Evolutionary conservation across 2,888 invertebrate species (phyloP).

Genomic region (Amphipoea oculea): DNA sequence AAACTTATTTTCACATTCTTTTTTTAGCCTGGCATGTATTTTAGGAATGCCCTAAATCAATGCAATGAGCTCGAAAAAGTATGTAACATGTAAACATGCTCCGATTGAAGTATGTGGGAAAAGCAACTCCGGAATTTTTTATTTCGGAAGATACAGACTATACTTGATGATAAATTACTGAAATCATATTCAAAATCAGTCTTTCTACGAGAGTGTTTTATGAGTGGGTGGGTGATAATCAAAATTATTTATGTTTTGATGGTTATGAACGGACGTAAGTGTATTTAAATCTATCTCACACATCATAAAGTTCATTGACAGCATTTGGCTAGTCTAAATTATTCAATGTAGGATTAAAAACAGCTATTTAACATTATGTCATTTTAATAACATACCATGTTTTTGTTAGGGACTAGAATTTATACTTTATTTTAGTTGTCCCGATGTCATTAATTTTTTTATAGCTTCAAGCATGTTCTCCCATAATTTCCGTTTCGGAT

Average conservation of each 20-base stretch:
- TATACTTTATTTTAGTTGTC: neutral
- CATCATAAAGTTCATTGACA: constrained; percentile 25
- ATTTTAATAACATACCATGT: neutral
- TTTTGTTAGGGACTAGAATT: neutral
- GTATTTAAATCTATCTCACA: constrained; percentile 11
- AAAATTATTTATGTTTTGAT: constrained; percentile 47
- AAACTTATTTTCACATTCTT: constrained; percentile 37
- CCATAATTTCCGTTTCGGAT: neutral
- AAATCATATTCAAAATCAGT: constrained; percentile 24
- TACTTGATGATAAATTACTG: constrained; percentile 14
- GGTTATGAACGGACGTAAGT: constrained; percentile 10
- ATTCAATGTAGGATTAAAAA: neutral
- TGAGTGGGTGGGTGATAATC: constrained; percentile 47
- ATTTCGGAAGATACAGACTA: neutral
- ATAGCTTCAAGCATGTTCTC: neutral
- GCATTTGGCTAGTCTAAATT: constrained; percentile 3
- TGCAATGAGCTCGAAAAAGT: constrained; percentile 17
- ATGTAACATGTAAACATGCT: neutral
- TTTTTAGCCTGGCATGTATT: constrained; percentile 22
- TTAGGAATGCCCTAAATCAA: constrained; percentile 24
- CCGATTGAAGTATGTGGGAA: constrained; percentile 1
- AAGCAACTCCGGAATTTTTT: constrained; percentile 17
- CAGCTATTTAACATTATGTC: neutral
- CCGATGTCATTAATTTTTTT: neutral
- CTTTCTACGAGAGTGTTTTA: constrained; percentile 29